These are phyloP conservation scores for Eristalinus aeneus DNA, from an alignment of 2,888 invertebrate species.

Conservation along the genomic window DNA sequence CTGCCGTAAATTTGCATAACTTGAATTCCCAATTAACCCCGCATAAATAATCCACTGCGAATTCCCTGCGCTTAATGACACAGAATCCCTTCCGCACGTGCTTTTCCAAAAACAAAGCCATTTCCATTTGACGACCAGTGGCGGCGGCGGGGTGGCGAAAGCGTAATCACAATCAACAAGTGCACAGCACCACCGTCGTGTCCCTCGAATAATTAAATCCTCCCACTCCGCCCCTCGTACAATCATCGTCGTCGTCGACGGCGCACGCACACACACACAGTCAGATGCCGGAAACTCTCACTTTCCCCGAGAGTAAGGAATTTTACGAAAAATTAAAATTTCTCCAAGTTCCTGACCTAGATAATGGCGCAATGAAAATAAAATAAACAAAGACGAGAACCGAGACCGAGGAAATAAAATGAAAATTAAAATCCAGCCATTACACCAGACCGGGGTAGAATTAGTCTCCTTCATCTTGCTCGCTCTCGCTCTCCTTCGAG, in stretches of 20 bases:
- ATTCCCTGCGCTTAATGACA: neutral
- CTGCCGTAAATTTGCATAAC: neutral
- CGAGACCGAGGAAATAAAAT: conserved; percentile 59
- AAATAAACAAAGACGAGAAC: conserved; percentile 63
- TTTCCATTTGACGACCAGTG: neutral
- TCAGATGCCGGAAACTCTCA: conserved; percentile 22
- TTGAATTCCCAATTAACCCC: neutral
- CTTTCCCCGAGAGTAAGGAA: conserved; percentile 32
- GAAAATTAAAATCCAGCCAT: conserved; percentile 70
- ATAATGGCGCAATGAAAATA: conserved; percentile 64
- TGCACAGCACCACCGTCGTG: neutral
- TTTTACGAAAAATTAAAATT: conserved; percentile 65
- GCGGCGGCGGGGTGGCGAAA: too few species aligned
- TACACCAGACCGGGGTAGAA: conserved; percentile 64
- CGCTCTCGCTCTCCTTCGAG: neutral
- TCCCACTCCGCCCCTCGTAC: neutral
- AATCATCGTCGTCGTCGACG: neutral
- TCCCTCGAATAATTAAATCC: conserved; percentile 26
- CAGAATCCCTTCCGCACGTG: neutral
- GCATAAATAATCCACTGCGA: neutral
- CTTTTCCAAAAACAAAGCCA: neutral
- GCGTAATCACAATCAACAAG: neutral
- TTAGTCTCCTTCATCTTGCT: conserved; percentile 41
- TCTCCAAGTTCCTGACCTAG: conserved; percentile 70
- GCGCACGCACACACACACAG: neutral